Conservation (phyloP, 2,113 vertebrate genomes). For the Eubucco bourcierii region DNA sequence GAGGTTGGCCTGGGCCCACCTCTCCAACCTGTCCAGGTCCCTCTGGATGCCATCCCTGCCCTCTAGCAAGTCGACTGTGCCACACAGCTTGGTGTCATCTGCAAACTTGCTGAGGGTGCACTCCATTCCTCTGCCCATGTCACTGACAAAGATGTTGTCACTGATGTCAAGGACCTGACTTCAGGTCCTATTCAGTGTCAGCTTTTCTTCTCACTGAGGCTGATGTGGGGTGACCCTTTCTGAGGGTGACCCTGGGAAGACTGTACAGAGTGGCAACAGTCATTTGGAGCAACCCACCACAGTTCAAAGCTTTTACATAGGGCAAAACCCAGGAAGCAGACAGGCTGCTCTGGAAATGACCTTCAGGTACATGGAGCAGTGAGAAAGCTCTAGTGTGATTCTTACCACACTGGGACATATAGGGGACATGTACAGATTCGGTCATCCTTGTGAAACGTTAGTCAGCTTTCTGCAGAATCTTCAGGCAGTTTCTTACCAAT, state of each 20-base stretch:
- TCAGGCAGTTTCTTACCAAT: neutral
- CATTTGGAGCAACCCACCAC: neutral
- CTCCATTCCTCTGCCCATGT: no score
- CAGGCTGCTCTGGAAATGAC: neutral
- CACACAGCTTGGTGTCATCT: no score
- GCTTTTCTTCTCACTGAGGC: neutral
- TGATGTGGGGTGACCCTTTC: rapidly evolving
- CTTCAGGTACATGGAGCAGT: neutral
- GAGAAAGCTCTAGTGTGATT: neutral
- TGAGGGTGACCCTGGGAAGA: neutral
- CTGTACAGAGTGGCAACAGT: neutral
- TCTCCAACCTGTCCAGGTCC: no score
- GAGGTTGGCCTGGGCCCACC: no score
- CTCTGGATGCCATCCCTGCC: no score
- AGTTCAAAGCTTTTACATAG: neutral
- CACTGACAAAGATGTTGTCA: no score
- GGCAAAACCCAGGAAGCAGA: neutral
- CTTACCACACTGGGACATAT: neutral
- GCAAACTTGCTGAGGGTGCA: no score
- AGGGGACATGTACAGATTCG: rapidly evolving
- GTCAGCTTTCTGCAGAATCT: neutral
- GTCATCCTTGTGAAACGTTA: neutral
- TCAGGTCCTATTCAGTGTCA: neutral
- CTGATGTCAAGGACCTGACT: neutral
- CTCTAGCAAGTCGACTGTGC: no score